These are phyloP conservation scores for Thymelicus acteon DNA, from an alignment of 2,888 invertebrate genomes.

Conservation along the genomic window DNA sequence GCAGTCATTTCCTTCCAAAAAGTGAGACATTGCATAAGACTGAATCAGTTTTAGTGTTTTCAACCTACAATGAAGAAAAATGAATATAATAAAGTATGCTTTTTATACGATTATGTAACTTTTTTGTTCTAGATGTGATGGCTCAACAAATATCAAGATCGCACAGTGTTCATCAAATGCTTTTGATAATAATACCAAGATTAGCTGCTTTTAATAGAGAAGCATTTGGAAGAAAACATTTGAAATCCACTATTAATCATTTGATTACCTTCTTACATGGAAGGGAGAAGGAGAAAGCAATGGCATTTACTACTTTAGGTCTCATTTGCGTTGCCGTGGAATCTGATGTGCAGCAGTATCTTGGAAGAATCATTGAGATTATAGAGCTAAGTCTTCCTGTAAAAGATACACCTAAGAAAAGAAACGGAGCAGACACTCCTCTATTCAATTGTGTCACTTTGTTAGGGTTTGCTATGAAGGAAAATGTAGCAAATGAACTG, in stretches of 20 bases:
- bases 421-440: conserved; percentile 90
- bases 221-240: conserved; percentile 90
- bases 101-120: no score
- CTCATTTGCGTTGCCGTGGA: conserved; percentile 95
- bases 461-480: conserved; percentile 94
- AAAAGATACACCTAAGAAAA: conserved; percentile 91
- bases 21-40: no score
- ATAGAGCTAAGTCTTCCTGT: conserved; percentile 90
- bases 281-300: conserved; percentile 93
- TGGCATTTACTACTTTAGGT: conserved; percentile 96
- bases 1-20: no score
- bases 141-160: conserved; percentile 91
- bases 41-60: no score
- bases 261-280: conserved; percentile 91
- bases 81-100: no score
- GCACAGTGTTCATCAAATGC: conserved; percentile 92
- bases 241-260: conserved; percentile 91
- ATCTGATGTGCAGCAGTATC: conserved; percentile 90
- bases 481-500: conserved; percentile 90
- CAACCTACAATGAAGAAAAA: no score
- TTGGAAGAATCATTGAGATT: conserved; percentile 93
- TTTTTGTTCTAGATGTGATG: conserved; percentile 87
- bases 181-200: conserved; percentile 94
- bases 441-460: conserved; percentile 98
- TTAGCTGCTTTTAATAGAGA: conserved; percentile 96